phyloP scores from a whole-genome alignment of 2,888 invertebrate species.

The Drymonia ruficornis region DNA sequence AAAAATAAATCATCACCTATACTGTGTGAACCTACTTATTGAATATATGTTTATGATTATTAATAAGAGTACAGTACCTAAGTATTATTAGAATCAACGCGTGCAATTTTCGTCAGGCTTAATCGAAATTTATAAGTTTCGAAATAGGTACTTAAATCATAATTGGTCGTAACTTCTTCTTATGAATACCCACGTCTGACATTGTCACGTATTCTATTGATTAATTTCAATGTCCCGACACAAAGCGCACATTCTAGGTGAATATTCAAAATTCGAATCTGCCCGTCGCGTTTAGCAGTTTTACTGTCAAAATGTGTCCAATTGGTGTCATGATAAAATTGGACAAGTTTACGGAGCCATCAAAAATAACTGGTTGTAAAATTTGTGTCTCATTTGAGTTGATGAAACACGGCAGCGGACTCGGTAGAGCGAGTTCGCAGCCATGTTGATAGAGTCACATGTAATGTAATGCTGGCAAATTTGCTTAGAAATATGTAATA shows the following conservation, averaged over 20 bases:
- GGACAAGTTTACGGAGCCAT: constrained; percentile 53
- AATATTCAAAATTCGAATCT: constrained; percentile 25
- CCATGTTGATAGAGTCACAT: not conserved
- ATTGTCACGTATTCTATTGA: constrained; percentile 12
- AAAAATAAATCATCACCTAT: no score
- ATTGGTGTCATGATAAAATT: constrained; percentile 56
- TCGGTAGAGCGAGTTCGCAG: constrained; percentile 15
- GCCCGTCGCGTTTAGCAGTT: constrained; percentile 24
- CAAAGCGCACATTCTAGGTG: constrained; percentile 5
- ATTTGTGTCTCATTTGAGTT: constrained; percentile 41
- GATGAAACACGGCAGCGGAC: constrained; percentile 37
- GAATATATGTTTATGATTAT: no score
- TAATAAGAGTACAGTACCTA: no score
- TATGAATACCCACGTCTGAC: constrained; percentile 10
- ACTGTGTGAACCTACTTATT: no score
- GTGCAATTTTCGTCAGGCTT: no score
- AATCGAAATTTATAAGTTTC: constrained; percentile 16
- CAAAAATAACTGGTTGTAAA: constrained; percentile 59
- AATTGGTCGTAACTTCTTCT: constrained; percentile 21
- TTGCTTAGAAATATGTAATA: no score
- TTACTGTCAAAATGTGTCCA: constrained; percentile 46
- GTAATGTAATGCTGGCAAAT: no score
- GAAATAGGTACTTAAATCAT: constrained; percentile 13
- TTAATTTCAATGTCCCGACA: constrained; percentile 5
- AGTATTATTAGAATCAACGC: no score